These are phyloP conservation scores for Smutsia gigantea DNA, from an alignment of 2,797 vertebrate species.

Conservation along the genomic window DNA sequence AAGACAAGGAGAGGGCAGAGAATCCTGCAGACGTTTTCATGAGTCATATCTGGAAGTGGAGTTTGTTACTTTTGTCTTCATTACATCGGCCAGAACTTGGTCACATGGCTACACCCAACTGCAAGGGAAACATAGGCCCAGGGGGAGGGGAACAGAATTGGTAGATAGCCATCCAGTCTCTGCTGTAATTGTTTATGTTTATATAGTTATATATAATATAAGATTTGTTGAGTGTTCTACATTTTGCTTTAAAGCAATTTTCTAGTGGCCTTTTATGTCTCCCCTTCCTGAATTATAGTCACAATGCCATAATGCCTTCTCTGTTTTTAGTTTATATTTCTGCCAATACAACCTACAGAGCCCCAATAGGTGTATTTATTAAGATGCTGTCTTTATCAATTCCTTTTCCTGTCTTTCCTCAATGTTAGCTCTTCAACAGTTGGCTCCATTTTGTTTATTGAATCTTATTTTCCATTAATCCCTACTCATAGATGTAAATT, in stretches of 20 bases:
- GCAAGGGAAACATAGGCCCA: neutral
- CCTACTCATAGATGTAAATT: neutral
- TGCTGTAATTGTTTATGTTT: neutral
- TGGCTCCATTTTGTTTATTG: neutral
- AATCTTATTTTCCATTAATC: neutral
- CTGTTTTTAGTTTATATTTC: neutral
- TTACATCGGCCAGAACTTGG: neutral
- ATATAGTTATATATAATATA: neutral
- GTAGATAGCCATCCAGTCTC: neutral
- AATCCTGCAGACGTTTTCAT: neutral
- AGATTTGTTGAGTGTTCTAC: neutral
- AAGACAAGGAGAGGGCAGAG: neutral
- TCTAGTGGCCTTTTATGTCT: neutral
- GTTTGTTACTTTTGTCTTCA: neutral
- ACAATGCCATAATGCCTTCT: neutral
- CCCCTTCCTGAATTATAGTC: neutral
- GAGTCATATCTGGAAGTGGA: neutral
- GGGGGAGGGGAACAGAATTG: neutral
- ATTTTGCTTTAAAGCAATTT: neutral
- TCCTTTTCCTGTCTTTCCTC: neutral
- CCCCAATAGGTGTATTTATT: neutral
- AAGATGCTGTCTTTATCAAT: neutral
- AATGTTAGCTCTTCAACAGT: neutral
- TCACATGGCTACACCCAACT: neutral
- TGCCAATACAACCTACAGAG: neutral